Base-by-base conservation (phyloP, 2,797 vertebrate genomes). In the Brotogeris chrysoptera region DNA sequence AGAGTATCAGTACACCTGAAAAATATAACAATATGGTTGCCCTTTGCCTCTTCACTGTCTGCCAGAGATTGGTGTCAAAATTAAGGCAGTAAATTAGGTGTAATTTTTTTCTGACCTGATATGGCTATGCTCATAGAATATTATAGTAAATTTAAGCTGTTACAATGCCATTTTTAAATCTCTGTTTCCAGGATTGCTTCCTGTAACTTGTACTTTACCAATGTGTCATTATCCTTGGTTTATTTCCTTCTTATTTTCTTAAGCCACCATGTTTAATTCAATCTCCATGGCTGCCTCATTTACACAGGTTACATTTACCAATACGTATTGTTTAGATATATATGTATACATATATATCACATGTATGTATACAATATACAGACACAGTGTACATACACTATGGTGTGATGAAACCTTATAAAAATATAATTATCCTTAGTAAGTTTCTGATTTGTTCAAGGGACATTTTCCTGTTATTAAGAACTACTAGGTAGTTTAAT, bases 311-410 rank as follows among this genome's bases (percentile, higher is more conserved):
- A 34, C 2, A 50, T 34, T 66, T 63, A 77, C 25, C 10, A 64
- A 68, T 15, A 55, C 9, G 19, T 34, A 43, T 24, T 7, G 19
- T 60, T 27, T 34, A 23, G 10, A 24, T 2, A 16, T 39, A 30
- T 34, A 3, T 23, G 2, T 13, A 16, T 11, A 8, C 10, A 13
- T 23, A 43, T n/a, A 17, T 46, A 2, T n/a, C 8, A 38, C 1
- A 9, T 34, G 17, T 53, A 12, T 25, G 27, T 13, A 41, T 47
- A 32, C 30, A 9, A 43, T 19, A 46, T 11, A 49, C 15, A 49
- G 47, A 49, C 47, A 65, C 4, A 19, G 16, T 60, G 38, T 27
- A 61, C 5, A 10, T 39, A 47, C 6, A 50, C 11, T 55, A 55
- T 1, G 13, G 7, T n/a, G 10, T 24, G 36, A 73, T 30, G 34